Evolutionary conservation across 2,113 vertebrate genomes (phyloP).

Genomic region (Brienomyrus longianalis): DNA sequence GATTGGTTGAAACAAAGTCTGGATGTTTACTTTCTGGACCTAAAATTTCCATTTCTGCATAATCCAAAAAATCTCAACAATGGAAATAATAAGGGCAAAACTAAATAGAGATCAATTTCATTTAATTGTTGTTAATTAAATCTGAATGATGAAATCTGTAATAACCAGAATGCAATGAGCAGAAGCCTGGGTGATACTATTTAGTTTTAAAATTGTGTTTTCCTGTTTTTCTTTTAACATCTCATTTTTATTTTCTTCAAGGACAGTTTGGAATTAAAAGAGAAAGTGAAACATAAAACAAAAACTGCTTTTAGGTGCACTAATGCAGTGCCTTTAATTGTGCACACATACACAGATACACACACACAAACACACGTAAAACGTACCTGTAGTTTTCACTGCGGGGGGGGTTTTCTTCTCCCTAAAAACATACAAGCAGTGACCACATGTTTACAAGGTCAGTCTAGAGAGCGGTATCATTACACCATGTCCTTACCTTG

Average conservation of each 20-base stretch:
- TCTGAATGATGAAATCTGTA: neutral
- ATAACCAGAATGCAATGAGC: no score
- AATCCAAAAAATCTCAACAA: neutral
- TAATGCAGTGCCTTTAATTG: neutral
- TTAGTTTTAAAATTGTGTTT: neutral
- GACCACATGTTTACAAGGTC: neutral
- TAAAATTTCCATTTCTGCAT: neutral
- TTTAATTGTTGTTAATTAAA: neutral
- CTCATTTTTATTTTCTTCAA: neutral
- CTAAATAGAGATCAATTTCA: neutral
- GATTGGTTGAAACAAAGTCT: neutral
- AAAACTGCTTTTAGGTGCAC: neutral
- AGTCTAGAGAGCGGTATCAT: neutral
- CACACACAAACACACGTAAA: neutral
- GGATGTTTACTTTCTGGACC: neutral
- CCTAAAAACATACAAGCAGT: constrained; percentile 29
- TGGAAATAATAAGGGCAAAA: neutral
- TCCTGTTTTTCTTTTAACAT: neutral
- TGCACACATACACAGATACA: no score
- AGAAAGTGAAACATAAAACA: neutral
- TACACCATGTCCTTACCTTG: neutral
- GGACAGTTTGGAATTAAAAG: neutral
- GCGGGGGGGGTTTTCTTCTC: constrained; percentile 18
- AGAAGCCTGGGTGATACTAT: no score
- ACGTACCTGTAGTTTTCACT: constrained; percentile 40